A percentile compares a stretch with the other conserved stretches of the same genome.
Evolutionary conservation across 2,113 vertebrate species (phyloP).

Genomic region (Vulpes lagopus): DNA sequence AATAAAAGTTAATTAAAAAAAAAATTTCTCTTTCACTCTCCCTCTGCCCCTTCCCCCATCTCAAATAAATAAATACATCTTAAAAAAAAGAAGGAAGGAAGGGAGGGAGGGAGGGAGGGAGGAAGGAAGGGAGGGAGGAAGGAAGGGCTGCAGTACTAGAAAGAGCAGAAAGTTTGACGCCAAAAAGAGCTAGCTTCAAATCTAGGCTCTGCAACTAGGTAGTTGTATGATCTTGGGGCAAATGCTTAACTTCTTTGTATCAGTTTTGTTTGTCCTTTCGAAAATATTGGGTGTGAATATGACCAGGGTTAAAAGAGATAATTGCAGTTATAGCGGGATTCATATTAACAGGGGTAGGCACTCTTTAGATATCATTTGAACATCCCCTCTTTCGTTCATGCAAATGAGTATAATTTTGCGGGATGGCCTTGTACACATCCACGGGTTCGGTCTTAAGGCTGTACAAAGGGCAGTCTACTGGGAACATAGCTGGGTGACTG

Average conservation of each 20-base stretch:
- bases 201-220: constrained; percentile 27
- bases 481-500: constrained; percentile 41
- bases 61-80: background rate
- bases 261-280: background rate
- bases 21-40: background rate
- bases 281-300: background rate
- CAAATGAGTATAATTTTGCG: constrained; percentile 13
- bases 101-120: too few relatives aligned
- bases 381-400: background rate
- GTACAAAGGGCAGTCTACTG: constrained; percentile 65
- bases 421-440: background rate
- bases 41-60: background rate
- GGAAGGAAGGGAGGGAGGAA: background rate
- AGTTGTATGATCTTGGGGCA: background rate
- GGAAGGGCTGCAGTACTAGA: background rate
- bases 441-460: constrained; percentile 11
- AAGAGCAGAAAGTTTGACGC: background rate
- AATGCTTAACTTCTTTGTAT: background rate
- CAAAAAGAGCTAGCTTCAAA: background rate
- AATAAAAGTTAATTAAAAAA: too few relatives aligned
- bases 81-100: too few relatives aligned
- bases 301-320: background rate
- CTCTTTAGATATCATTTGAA: background rate
- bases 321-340: background rate
- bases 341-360: background rate